Conservation (phyloP, 2,113 vertebrate species). For the Pardalotus punctatus region DNA sequence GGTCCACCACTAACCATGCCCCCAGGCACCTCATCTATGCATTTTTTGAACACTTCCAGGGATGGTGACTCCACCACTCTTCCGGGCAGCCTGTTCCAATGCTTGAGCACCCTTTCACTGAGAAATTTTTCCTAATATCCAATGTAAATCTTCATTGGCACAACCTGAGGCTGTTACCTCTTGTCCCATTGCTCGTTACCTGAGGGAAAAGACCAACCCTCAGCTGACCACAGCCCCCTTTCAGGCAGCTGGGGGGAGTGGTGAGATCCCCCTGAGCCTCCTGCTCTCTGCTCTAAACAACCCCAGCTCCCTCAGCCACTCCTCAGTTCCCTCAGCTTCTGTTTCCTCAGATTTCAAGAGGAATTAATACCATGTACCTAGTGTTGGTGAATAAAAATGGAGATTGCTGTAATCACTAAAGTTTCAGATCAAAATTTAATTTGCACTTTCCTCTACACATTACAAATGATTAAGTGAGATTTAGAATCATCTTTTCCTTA, state of each 20-base stretch:
- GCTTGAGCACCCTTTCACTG: too few species aligned
- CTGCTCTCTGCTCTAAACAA: not conserved
- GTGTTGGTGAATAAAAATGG: not conserved
- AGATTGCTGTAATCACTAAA: not conserved
- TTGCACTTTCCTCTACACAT: not conserved
- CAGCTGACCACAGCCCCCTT: not conserved
- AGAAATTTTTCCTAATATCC: not conserved
- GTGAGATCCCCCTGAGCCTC: not conserved
- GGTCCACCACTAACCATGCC: too few species aligned
- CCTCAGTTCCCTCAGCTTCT: not conserved
- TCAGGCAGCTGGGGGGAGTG: not conserved
- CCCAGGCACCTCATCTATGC: not conserved
- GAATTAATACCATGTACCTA: not conserved
- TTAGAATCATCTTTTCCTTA: not conserved
- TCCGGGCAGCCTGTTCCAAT: not conserved
- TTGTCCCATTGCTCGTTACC: too few species aligned
- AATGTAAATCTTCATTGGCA: not conserved
- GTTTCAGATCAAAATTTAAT: conserved; percentile 20
- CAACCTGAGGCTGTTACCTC: not conserved
- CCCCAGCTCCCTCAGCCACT: not conserved
- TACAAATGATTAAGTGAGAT: not conserved
- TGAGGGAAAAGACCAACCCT: not conserved
- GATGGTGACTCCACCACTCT: too few species aligned
- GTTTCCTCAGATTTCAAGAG: not conserved
- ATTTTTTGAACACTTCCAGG: not conserved